phyloP scores from a whole-genome alignment of 2,113 vertebrate genomes.

The Campylomormyrus tamandua region DNA sequence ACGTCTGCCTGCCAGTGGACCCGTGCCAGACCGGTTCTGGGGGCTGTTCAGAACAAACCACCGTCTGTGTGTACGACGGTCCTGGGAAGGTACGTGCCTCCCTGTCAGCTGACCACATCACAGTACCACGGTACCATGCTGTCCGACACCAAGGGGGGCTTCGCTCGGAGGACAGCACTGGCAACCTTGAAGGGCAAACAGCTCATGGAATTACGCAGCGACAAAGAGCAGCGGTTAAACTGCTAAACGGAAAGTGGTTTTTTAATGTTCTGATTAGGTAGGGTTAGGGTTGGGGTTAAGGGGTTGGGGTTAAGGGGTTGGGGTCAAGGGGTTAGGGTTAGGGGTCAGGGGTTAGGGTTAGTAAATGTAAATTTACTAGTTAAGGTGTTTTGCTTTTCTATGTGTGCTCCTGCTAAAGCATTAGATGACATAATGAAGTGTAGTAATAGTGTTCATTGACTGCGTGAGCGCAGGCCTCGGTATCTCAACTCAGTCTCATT shows the following conservation, averaged over 20 bases:
- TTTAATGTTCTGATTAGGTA: neutral
- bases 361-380: neutral
- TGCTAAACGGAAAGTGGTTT: neutral
- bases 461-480: neutral
- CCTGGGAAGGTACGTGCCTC: conserved; percentile 73
- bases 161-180: neutral
- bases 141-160: neutral
- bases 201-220: neutral
- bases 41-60: conserved; percentile 60
- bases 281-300: neutral
- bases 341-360: neutral
- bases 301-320: neutral
- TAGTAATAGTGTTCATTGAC: neutral
- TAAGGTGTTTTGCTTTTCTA: neutral
- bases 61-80: conserved; percentile 69
- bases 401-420: neutral
- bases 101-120: neutral
- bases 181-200: neutral
- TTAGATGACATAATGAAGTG: neutral
- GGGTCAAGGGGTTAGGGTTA: too few relatives aligned
- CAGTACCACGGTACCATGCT: neutral
- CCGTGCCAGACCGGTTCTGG: conserved; percentile 71
- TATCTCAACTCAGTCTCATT: neutral
- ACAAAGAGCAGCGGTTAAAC: neutral
- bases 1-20: conserved; percentile 69